Evolutionary conservation across 2,888 invertebrate genomes (phyloP).

Genomic region (Scaptodrosophila latifasciaeformis): DNA sequence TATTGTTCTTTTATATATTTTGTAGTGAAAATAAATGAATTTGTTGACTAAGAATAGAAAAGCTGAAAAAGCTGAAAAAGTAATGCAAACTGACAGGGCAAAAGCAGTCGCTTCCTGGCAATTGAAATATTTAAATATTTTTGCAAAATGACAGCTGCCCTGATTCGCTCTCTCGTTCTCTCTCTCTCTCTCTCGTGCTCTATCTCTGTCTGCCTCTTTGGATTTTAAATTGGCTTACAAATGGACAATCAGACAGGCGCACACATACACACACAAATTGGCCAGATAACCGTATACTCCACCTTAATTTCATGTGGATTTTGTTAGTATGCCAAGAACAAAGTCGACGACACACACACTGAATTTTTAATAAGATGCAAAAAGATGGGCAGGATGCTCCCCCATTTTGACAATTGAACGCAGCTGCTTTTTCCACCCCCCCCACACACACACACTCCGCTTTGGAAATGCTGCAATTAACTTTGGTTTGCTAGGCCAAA

Average conservation of each 20-base stretch:
- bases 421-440: not conserved
- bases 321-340: not conserved
- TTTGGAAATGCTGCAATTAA: no score
- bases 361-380: slow-evolving; percentile 54
- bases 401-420: slow-evolving; percentile 45
- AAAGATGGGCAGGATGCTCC: slow-evolving; percentile 35
- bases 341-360: slow-evolving; percentile 5
- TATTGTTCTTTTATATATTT: no score
- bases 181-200: no score
- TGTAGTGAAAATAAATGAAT: slow-evolving; percentile 45
- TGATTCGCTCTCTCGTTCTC: no score
- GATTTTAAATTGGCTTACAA: no score
- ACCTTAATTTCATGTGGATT: no score
- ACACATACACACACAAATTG: slow-evolving; percentile 51
- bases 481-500: no score
- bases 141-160: no score
- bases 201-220: no score
- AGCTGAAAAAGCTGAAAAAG: slow-evolving; percentile 10
- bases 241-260: slow-evolving; percentile 35
- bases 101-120: no score
- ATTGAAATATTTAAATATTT: slow-evolving; percentile 57
- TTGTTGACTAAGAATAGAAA: slow-evolving; percentile 45
- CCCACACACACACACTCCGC: not conserved
- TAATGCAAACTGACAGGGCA: no score
- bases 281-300: no score